Evolutionary conservation across 2,797 vertebrate species (phyloP), one percentile per base, ranked within the genome.

Genomic region (Peromyscus nudipes): DNA sequence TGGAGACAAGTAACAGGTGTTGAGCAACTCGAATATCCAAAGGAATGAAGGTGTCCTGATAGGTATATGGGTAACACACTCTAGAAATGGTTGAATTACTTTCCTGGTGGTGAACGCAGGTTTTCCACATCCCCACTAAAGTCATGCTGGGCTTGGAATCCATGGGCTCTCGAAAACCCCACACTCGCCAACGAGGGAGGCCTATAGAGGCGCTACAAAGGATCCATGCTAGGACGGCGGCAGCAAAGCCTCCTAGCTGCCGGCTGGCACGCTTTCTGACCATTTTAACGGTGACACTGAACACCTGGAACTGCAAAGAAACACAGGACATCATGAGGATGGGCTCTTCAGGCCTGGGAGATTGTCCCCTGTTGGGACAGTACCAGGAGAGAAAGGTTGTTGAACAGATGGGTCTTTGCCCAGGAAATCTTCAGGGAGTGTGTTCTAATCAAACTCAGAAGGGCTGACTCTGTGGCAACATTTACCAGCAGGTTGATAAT

Each of bases 51-150:
- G 71, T 12, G n/a, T 99, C 98, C 0, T 73, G 81, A 64, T 98
- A 89, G 37, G 77, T 67, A 81, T 99, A 98, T 65, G 69, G 93
- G 81, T 85, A 98, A 83, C 99, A 97, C 0, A 5, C 0, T 0
- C 6, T 77, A 89, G 91, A 91, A 77, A 71, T 98, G 89, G 99
- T 4, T 98, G 98, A 96, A 99, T 97, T 23, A 0, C 98, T 96
- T 89, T 81, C 29, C 2, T 99, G 98, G 87, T 98, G 99, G 97
- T 99, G 98, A 97, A 99, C 98, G 93, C 99, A 99, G 0, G 98
- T 98, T 97, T 98, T 98, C 99, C 99, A 99, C 96, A 99, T 99
- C 0, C 99, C 99, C 57, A 99, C 98, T 98, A 99, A 99, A 73
- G 98, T 99, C 90, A 99, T 21, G 0, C 99, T 99, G 0, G 99